phyloP scores from a whole-genome alignment of 2,113 vertebrate species.

The Guaruba guarouba region DNA sequence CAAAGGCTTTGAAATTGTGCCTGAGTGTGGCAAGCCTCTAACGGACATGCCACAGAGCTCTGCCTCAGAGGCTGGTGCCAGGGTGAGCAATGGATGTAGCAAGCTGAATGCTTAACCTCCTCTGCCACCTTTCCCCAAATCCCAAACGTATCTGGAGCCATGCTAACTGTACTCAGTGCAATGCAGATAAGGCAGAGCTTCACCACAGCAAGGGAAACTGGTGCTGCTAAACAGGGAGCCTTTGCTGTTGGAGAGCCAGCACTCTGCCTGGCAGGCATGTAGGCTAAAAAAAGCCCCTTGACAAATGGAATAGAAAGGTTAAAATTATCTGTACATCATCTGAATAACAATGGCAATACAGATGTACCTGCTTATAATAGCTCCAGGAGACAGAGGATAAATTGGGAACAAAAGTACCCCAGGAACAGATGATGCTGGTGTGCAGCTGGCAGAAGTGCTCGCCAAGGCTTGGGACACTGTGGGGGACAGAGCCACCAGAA shows the following conservation, averaged over 20 bases:
- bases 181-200: neutral
- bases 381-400: slow-evolving; percentile 53
- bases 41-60: neutral
- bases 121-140: neutral
- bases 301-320: slow-evolving; percentile 67
- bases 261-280: neutral
- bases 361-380: slow-evolving; percentile 63
- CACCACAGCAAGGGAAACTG: neutral
- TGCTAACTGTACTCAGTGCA: neutral
- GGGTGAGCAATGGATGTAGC: neutral
- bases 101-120: neutral
- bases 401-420: slow-evolving; percentile 53
- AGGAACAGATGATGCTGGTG: neutral
- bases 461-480: fast-evolving
- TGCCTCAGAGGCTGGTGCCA: neutral
- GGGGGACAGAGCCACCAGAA: neutral
- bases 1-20: neutral
- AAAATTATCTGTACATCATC: slow-evolving; percentile 67
- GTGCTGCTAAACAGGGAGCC: neutral
- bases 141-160: neutral
- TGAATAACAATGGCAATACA: slow-evolving; percentile 68
- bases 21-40: neutral
- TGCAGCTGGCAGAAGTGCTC: neutral
- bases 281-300: slow-evolving; percentile 61
- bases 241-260: neutral